Percentiles rank a stretch among this genome's conserved stretches.
Evolutionary conservation across 1,140 invertebrate species (phyloP).

Genomic region (Daktulosphaira vitifoliae): DNA sequence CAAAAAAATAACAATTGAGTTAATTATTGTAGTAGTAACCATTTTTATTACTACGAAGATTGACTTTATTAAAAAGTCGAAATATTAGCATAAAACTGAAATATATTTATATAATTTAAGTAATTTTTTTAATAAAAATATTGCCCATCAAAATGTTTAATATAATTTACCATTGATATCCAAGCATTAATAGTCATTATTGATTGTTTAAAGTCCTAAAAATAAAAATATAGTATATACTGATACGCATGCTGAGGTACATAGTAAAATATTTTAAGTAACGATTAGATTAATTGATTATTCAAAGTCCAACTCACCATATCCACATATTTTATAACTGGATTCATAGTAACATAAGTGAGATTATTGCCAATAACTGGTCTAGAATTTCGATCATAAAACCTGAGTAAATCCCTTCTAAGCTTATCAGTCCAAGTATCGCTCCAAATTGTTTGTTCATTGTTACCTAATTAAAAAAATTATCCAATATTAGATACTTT

Average conservation of each 20-base stretch:
- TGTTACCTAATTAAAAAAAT: not conserved
- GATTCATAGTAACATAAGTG: constrained; percentile 48
- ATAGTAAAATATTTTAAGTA: not conserved
- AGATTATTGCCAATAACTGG: constrained; percentile 49
- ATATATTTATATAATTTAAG: no score
- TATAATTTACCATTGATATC: constrained; percentile 48
- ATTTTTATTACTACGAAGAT: no score
- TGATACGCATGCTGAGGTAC: not conserved
- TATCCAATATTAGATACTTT: no score
- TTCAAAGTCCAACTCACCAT: constrained; percentile 47
- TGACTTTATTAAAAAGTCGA: no score
- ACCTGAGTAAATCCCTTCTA: constrained; percentile 50
- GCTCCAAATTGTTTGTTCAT: constrained; percentile 46
- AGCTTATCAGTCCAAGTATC: constrained; percentile 51
- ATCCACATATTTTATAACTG: constrained; percentile 50
- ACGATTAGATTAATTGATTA: no score
- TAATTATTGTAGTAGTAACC: no score
- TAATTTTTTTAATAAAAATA: no score
- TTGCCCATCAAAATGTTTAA: no score
- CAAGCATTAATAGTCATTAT: constrained; percentile 50
- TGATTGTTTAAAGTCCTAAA: constrained; percentile 50
- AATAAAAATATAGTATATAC: no score
- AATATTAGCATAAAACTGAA: no score
- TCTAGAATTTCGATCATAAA: constrained; percentile 55
- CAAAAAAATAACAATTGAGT: no score